These are phyloP conservation scores for Carabus problematicus DNA, from an alignment of 2,888 invertebrate species.

Conservation along the genomic window DNA sequence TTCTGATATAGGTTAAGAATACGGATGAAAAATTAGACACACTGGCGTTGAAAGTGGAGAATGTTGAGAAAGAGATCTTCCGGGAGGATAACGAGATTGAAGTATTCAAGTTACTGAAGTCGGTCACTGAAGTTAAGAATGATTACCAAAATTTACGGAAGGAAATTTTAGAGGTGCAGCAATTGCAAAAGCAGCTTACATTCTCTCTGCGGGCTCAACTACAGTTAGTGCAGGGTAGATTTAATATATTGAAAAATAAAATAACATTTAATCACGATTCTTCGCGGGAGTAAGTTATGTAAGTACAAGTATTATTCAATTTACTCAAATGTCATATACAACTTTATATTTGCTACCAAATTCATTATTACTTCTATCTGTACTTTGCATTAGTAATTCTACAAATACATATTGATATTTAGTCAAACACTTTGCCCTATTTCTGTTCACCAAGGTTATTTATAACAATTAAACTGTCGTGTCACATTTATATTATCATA, in stretches of 20 bases:
- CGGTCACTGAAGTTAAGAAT: constrained; percentile 79
- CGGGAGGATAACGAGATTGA: constrained; percentile 64
- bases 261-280: constrained; percentile 61
- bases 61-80: constrained; percentile 71
- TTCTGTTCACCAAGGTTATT: no score
- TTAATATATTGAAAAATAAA: constrained; percentile 74
- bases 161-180: constrained; percentile 81
- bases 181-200: constrained; percentile 79
- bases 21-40: constrained; percentile 76
- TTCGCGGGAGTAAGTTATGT: constrained; percentile 40
- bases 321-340: background rate
- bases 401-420: background rate
- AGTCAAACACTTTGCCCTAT: background rate
- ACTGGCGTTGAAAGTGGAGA: constrained; percentile 77
- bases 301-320: background rate
- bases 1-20: constrained; percentile 68
- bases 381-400: background rate
- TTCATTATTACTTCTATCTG: background rate
- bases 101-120: constrained; percentile 75
- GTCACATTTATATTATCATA: no score
- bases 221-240: constrained; percentile 75
- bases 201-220: constrained; percentile 77
- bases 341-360: background rate
- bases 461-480: no score
- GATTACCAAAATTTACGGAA: constrained; percentile 81